Conservation (phyloP, 2,888 invertebrate species). For the Drosophila macrospina region DNA sequence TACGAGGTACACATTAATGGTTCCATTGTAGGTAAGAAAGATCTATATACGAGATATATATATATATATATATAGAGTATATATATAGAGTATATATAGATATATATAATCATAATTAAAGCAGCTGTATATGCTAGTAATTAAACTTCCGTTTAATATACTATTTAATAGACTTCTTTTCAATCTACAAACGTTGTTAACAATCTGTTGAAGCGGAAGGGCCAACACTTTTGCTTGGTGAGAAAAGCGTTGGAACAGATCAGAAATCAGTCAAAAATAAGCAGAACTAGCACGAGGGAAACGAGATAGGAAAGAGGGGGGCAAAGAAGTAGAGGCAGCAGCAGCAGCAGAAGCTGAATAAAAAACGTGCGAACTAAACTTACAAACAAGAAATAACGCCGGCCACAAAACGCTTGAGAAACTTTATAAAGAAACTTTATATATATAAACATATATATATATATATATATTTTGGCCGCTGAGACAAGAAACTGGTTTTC, state of each 20-base stretch:
- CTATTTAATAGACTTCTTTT: constrained; percentile 23
- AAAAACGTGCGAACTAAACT: constrained; percentile 81
- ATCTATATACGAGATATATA: background rate
- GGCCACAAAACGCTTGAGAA: constrained; percentile 74
- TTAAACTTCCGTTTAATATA: constrained; percentile 18
- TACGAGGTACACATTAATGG: constrained; percentile 13
- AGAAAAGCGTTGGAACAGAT: constrained; percentile 17
- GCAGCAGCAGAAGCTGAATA: constrained; percentile 17
- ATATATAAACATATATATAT: constrained; percentile 21
- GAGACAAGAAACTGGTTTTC: constrained; percentile 74
- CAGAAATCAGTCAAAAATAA: constrained; percentile 24
- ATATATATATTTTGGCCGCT: constrained; percentile 48
- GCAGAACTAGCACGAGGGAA: constrained; percentile 30
- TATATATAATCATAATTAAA: background rate
- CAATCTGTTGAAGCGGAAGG: constrained; percentile 41
- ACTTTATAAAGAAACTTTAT: constrained; percentile 54
- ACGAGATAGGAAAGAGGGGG: constrained; percentile 24
- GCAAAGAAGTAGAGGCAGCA: background rate
- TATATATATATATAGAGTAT: constrained; percentile 1
- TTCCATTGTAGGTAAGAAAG: constrained; percentile 7
- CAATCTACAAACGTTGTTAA: constrained; percentile 9
- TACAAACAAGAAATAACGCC: constrained; percentile 56
- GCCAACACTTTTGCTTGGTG: constrained; percentile 6
- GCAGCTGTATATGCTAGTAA: background rate
- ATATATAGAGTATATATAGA: background rate